Evolutionary conservation across 2,113 vertebrate species (phyloP), one percentile per base, ranked within the genome.

Genomic region (Plotosus lineatus): DNA sequence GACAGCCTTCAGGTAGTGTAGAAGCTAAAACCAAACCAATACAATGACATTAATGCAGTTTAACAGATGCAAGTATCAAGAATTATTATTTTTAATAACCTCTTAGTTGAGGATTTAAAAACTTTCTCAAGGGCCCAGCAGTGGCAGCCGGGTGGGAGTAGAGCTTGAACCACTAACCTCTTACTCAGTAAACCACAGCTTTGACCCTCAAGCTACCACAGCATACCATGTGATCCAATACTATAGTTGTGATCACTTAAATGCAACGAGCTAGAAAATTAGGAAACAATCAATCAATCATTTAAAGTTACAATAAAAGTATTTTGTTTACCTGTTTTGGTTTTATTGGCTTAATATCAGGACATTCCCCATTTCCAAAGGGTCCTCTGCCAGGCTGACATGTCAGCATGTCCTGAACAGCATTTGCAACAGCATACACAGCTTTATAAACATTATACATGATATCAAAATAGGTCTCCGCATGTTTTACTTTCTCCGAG

Each of bases 371-470:
- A 38, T 88, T 72, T 46, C 31, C 33, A 51, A 87, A 87, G 6
- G 74, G 77, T 42, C 84, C 85, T 42, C 65, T 76, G 11, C 86
- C 86, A 36, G 79, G 76, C 17, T 69, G 63, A 72, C 87, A 88
- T 58, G 46, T 31, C 11, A 89, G 38, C 81, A 91, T 87, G 81
- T 87, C 81, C 4, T 91, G 88, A 55, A 92, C 82, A 36, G 89
- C 89, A 82, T 90, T 72, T 17, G 89, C 88, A 50, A 91, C 77
- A 14, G 87, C 80, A 78, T 91, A 89, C 44, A 92, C 85, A 33
- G 87, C 90, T 50, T 90, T 90, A 77, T 90, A 90, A 6, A 90
- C 88, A 38, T 90, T 91, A 63, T 90, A 89, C 71, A 87, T 86
- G n/a, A 83, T 81, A 74, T 92, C 88, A 36, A 87, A 75, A 51